A percentile compares a stretch with the other conserved stretches of the same genome.
Conservation (phyloP, 2,113 vertebrate species). For the Bambusicola thoracicus region DNA sequence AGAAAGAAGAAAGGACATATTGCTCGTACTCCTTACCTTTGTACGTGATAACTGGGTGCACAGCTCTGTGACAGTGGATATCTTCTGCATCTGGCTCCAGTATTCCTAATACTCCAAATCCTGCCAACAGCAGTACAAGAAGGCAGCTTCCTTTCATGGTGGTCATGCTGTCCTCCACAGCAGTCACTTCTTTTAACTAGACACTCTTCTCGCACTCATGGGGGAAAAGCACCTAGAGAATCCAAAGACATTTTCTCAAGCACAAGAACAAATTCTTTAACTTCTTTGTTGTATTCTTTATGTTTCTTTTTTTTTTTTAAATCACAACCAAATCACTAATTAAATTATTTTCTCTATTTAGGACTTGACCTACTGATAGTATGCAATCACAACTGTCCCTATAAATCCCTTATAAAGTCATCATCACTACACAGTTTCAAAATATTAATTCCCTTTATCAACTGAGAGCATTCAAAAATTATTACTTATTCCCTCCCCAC, state of each 20-base stretch:
- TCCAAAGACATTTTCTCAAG: constrained; percentile 5
- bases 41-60: constrained; percentile 89
- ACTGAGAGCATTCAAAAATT: not conserved
- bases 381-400: not conserved
- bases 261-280: not conserved
- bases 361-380: not conserved
- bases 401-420: not conserved
- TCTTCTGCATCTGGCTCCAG: constrained; percentile 72
- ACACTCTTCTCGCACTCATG: constrained; percentile 77
- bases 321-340: not conserved
- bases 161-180: constrained; percentile 76
- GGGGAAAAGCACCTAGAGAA: constrained; percentile 80
- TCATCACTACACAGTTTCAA: not conserved
- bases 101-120: constrained; percentile 84
- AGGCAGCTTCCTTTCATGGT: constrained; percentile 77
- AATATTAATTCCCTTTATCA: not conserved
- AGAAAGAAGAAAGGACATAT: not conserved
- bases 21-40: constrained; percentile 80
- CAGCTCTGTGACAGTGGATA: constrained; percentile 83
- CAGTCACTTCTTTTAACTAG: constrained; percentile 81
- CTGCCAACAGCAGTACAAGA: constrained; percentile 81
- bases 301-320: too few relatives aligned
- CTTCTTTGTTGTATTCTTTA: too few relatives aligned
- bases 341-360: not conserved
- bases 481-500: not conserved